A percentile compares a stretch with the other conserved stretches of the same genome.
Conservation (phyloP, 2,888 invertebrate genomes). For the Drosophila sordidapex region DNA sequence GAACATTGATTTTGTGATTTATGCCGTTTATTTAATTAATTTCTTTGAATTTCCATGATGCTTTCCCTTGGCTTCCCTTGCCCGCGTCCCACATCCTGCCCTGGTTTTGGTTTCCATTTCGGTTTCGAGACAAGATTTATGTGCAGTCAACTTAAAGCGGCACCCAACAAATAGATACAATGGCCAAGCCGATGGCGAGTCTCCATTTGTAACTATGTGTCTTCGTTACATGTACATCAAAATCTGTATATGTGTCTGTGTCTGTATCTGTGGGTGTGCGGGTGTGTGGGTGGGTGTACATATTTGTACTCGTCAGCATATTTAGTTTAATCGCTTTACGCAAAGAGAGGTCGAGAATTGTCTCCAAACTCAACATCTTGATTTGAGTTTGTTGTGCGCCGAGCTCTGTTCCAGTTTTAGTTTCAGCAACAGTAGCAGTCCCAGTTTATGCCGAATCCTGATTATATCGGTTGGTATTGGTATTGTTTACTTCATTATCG, state of each 20-base stretch:
- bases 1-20: slow-evolving; percentile 44
- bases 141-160: slow-evolving; percentile 39
- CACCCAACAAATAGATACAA: slow-evolving; percentile 34
- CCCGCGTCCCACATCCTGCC: background rate
- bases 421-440: background rate
- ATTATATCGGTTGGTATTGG: slow-evolving; percentile 21
- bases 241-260: slow-evolving; percentile 12
- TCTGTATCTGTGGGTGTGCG: background rate
- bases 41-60: slow-evolving; percentile 45
- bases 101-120: slow-evolving; percentile 8
- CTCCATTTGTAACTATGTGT: slow-evolving; percentile 35
- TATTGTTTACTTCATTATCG: slow-evolving; percentile 46
- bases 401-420: background rate
- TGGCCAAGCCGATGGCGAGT: slow-evolving; percentile 29
- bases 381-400: background rate
- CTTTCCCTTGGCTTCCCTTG: background rate
- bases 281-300: slow-evolving; percentile 3
- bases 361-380: slow-evolving; percentile 1
- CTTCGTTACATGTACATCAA: slow-evolving; percentile 8
- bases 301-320: slow-evolving; percentile 49
- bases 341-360: slow-evolving; percentile 21
- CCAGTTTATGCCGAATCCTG: background rate
- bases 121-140: slow-evolving; percentile 42
- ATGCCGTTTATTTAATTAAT: slow-evolving; percentile 51
- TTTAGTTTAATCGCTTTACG: slow-evolving; percentile 55